phyloP scores from a whole-genome alignment of 2,113 vertebrate species.

The Raja brachyura region DNA sequence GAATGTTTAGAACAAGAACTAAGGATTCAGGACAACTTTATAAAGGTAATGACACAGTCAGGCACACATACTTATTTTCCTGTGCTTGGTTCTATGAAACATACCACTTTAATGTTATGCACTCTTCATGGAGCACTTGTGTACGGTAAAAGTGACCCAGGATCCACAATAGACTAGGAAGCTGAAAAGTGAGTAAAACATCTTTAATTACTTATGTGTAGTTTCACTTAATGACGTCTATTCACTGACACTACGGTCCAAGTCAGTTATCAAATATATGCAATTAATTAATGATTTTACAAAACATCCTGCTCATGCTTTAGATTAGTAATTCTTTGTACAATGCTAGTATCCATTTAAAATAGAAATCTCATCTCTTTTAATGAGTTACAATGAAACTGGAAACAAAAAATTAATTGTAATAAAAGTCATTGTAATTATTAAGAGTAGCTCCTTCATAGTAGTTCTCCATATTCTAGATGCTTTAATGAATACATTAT shows the following conservation, averaged over 20 bases:
- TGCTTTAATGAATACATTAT: background rate
- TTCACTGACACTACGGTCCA: background rate
- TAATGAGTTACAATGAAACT: background rate
- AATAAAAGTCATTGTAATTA: background rate
- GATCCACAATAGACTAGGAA: background rate
- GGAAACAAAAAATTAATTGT: background rate
- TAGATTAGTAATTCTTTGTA: background rate
- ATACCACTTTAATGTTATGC: background rate
- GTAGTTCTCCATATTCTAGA: background rate
- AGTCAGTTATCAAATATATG: background rate
- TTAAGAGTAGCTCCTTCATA: background rate
- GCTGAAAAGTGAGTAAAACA: background rate
- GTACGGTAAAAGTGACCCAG: background rate
- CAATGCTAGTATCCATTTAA: background rate
- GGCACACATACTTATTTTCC: background rate
- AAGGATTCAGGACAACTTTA: conserved; percentile 37
- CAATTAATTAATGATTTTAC: background rate
- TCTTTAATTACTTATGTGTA: background rate
- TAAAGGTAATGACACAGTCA: conserved; percentile 46
- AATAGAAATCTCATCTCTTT: background rate
- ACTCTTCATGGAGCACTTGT: background rate
- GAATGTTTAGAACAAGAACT: conserved; percentile 45
- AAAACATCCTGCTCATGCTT: background rate
- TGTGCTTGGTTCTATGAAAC: background rate
- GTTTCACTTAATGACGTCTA: background rate